A percentile compares a stretch with the other conserved stretches of the same genome.
Evolutionary conservation across 2,797 vertebrate species (phyloP).

Genomic region (Luscinia luscinia): DNA sequence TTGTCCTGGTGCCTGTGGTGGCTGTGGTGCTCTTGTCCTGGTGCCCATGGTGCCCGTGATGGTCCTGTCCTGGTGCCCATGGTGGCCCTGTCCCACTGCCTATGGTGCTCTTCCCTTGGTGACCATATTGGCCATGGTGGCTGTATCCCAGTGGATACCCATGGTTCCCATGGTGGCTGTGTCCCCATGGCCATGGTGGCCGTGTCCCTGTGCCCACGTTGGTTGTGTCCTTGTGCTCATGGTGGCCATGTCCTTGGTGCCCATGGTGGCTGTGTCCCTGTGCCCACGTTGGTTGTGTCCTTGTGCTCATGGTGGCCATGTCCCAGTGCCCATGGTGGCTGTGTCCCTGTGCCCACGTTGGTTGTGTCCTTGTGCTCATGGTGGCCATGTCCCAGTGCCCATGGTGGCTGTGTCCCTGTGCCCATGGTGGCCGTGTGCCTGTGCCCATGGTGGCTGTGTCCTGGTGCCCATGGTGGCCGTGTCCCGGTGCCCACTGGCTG

Average conservation of each 20-base stretch:
- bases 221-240: not conserved
- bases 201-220: not conserved
- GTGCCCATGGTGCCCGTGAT: not conserved
- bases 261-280: accelerated
- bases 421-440: too few species aligned
- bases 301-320: not conserved
- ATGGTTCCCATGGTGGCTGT: too few species aligned
- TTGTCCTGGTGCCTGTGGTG: accelerated
- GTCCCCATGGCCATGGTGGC: too few species aligned
- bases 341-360: not conserved
- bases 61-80: accelerated
- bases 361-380: accelerated
- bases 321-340: accelerated
- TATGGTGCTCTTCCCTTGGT: too few species aligned
- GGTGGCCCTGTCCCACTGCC: too few species aligned
- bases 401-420: accelerated
- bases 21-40: too few species aligned
- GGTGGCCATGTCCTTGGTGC: accelerated
- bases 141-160: accelerated
- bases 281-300: not conserved
- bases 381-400: accelerated
- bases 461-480: not conserved
- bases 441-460: too few species aligned
- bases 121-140: too few species aligned
- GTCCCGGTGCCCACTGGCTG: accelerated